Conservation (phyloP, 2,113 vertebrate genomes). For the Esox niger region DNA sequence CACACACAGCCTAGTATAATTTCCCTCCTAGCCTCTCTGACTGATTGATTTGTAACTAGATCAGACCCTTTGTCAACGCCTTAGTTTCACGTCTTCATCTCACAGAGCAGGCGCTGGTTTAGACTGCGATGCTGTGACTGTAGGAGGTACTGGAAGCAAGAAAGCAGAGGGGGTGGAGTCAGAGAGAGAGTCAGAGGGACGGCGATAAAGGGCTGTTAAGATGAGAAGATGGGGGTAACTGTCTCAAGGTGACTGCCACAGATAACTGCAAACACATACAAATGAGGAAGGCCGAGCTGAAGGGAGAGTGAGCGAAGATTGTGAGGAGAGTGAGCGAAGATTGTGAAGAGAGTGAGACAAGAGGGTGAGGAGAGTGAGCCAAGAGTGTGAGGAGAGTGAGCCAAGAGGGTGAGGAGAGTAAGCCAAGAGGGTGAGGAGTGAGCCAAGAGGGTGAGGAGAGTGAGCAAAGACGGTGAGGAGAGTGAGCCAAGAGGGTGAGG, state of each 20-base stretch:
- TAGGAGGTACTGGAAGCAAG: conserved; percentile 1
- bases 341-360: too few relatives aligned
- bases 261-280: conserved; percentile 59
- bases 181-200: not conserved
- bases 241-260: conserved; percentile 67
- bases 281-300: conserved; percentile 41
- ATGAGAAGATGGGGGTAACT: conserved; percentile 50
- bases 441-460: too few relatives aligned
- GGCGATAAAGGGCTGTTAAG: conserved; percentile 64
- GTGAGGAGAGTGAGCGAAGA: too few relatives aligned
- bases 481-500: too few relatives aligned
- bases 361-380: too few relatives aligned
- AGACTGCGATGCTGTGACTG: conserved; percentile 21
- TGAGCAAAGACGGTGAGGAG: too few relatives aligned
- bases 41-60: conserved; percentile 48
- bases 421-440: too few relatives aligned
- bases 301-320: not conserved
- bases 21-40: conserved; percentile 19
- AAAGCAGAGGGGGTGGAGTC: too few relatives aligned
- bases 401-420: too few relatives aligned
- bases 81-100: conserved; percentile 5
- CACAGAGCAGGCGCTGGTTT: conserved; percentile 13
- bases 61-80: conserved; percentile 34
- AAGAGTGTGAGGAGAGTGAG: not conserved
- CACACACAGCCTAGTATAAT: conserved; percentile 1